Base-by-base conservation (phyloP, 2,888 invertebrate species). In the Seladonia tumulorum region DNA sequence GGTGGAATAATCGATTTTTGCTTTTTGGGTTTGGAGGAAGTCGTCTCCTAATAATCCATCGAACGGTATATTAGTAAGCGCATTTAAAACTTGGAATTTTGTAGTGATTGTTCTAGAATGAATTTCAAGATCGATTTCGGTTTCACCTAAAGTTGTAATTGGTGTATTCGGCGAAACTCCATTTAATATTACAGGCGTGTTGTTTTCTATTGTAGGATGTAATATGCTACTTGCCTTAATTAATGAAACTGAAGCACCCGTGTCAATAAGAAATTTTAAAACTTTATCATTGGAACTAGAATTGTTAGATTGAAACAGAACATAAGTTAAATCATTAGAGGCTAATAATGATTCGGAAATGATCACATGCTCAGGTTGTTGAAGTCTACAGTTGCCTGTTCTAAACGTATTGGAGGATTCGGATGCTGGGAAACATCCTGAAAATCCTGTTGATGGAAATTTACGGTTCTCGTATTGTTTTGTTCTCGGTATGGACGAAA, bases 31-130 rank as follows among this genome's bases (percentile, higher is more conserved):
- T 25, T 16, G 29, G 5, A 79, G 25, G 16, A 79, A 79, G 5
- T 73, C 79, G n/a, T 63, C 47, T 8, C 73, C 79, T 5, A 66
- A 12, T 10, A 79, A 7, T 18, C 73, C 79, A 66, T 79, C 79
- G 29, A 79, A 79, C 16, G 73, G 73, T 5, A 79, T 74, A 73
- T 79, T 73, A 4, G 79, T 79, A 39, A 14, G 18, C 12, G 35
- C 45, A 39, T 73, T 35, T 63, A 79, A 29, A 60, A 73, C 47
- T 12, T 79, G 79, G 45, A 79, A 79, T 29, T 42, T 45, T 22
- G 60, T 29, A 29, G 22, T 22, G 4, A 60, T 42, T 0, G 42
- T 47, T 5, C 29, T 42, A 1, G 45, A 29, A 22, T 45, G 71
- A n/a, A 72, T 78, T 72, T 71, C 29, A 2, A 78, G 39, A 2